These are phyloP conservation scores for Telmatherina bonti DNA, from an alignment of 2,797 vertebrate genomes.

Conservation along the genomic window DNA sequence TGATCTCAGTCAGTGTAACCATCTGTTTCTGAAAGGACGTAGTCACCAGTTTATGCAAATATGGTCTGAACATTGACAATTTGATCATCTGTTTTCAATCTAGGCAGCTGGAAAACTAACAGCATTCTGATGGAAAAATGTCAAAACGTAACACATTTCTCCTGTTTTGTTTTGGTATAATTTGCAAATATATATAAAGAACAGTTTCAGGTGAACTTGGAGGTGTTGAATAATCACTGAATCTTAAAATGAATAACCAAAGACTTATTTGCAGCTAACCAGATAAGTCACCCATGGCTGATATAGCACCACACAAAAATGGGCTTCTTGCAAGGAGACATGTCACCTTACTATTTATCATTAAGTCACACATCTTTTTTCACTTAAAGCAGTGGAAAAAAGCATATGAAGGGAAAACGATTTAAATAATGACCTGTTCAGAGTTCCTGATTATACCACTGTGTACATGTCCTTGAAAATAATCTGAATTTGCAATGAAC, in stretches of 20 bases:
- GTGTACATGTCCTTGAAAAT: conserved; percentile 57
- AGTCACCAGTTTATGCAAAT: conserved; percentile 6
- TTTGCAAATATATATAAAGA: neutral
- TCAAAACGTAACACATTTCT: neutral
- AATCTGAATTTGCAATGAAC: conserved; percentile 31
- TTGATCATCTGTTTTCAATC: neutral
- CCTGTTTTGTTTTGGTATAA: neutral
- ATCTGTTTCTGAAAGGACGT: neutral
- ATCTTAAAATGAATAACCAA: conserved; percentile 7
- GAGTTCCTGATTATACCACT: conserved; percentile 54
- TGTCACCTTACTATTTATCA: no score
- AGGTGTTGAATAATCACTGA: conserved; percentile 7
- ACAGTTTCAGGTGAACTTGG: conserved; percentile 3
- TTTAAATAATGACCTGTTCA: conserved; percentile 55
- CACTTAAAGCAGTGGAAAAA: conserved; percentile 20
- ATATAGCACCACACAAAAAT: neutral
- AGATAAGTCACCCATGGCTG: neutral
- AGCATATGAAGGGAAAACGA: conserved; percentile 45
- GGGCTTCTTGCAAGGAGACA: neutral
- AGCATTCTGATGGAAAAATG: neutral
- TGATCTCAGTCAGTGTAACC: neutral
- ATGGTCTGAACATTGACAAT: neutral
- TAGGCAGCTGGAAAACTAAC: neutral
- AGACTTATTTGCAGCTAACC: neutral
- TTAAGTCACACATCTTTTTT: no score